Percentiles rank a stretch among this genome's conserved stretches.
phyloP scores from a whole-genome alignment of 92 coral and sea anemone species.

The Epizoanthus scotinus region DNA sequence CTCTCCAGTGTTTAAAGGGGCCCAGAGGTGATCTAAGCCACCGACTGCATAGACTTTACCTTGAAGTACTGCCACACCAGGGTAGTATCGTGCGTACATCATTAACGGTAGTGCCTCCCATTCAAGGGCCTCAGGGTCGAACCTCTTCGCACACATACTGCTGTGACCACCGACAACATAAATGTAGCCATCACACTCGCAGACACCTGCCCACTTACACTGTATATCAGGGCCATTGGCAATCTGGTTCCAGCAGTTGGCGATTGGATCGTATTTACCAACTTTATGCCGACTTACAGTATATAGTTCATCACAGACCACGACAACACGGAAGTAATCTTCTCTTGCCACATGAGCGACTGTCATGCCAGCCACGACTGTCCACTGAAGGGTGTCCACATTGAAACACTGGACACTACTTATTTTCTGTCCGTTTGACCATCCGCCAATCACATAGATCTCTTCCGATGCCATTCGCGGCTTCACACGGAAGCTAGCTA shows the following conservation, averaged over 20 bases:
- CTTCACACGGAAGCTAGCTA: constrained; percentile 85
- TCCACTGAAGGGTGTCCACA: constrained; percentile 97
- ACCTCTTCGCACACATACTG: constrained; percentile 97
- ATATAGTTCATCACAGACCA: constrained; percentile 89
- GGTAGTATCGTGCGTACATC: constrained; percentile 98
- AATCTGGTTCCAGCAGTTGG: constrained; percentile 91
- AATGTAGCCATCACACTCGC: constrained; percentile 88
- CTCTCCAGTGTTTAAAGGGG: constrained; percentile 92
- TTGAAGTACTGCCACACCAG: constrained; percentile 94
- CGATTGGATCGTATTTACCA: constrained; percentile 96
- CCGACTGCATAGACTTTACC: constrained; percentile 97
- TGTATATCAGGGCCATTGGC: constrained; percentile 99
- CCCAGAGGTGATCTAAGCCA: constrained; percentile 99
- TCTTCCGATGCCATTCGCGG: constrained; percentile 99
- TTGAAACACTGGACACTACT: constrained; percentile 99
- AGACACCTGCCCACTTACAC: constrained; percentile 99
- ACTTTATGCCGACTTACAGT: constrained; percentile 99
- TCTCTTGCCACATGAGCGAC: constrained; percentile 97
- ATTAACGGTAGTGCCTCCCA: constrained; percentile 92
- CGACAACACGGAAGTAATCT: constrained; percentile 95
- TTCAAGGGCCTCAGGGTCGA: constrained; percentile 82
- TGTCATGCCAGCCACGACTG: constrained; percentile 94
- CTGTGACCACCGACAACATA: constrained; percentile 99
- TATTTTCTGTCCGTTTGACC: constrained; percentile 99
- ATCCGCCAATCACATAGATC: constrained; percentile 96